Evolutionary conservation across 1,140 invertebrate species (phyloP), one percentile per base, ranked within the genome.

Genomic region (Agrypnia vestita): DNA sequence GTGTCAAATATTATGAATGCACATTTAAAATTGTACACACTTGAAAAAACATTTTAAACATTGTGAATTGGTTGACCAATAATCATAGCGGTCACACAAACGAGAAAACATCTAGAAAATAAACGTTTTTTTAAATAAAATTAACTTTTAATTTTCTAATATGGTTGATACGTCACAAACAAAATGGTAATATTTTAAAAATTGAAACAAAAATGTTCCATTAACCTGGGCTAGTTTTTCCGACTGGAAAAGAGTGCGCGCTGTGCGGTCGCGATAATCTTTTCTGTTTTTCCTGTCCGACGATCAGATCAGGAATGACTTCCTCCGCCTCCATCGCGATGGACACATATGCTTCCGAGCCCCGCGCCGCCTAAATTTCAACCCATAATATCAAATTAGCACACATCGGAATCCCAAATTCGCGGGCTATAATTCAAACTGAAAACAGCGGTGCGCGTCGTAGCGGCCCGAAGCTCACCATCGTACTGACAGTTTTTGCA

Each of bases 311-410:
- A 56, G 87, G 88, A 51, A 83, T 86, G 79, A 86, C 87, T 81
- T 89, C 88, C 83, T 87, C 87, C 56, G 89, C 82, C 67, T 87
- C 87, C 87, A 86, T 88, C 55, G 84, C 88, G 86, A 89, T 80
- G 86, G 88, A 88, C 89, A 89, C 89, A 84, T 82, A 84, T 77
- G 80, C 78, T 64, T 79, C 25, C 71, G 53, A 55, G 35, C 44
- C 44, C 12, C 21, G 10, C 53, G 8, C 53, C 21, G 25, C 25
- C 43, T 74, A 74, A 55, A 59, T 74, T 56, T 53, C 51, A 74
- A 74, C 71, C 51, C 71, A 74, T 74, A 74, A 55, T 43, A 55
- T 51, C n/a, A 53, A 55, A 43, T 56, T 56, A 44, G 71, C 25
- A 74, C 71, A 74, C 71, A 74, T 74, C 49, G n/a, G 12, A 71